Evolutionary conservation across 2,113 vertebrate species (phyloP), one percentile per base, ranked within the genome.

Genomic region (Synodontis membranacea): DNA sequence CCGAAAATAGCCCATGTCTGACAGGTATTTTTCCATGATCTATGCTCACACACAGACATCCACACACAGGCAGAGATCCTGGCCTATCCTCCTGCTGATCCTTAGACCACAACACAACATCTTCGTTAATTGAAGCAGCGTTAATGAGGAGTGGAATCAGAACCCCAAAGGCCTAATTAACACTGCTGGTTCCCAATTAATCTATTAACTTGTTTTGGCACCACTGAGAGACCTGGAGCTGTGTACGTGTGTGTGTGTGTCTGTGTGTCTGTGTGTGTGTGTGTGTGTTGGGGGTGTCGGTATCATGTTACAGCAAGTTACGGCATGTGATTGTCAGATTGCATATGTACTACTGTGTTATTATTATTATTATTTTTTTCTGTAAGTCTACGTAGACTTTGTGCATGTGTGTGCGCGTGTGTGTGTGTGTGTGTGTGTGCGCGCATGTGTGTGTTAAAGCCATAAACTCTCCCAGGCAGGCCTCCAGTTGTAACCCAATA

Each of bases 111-210:
- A 95, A 93, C 93, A 92, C 92, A 92, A 95, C 93, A 95, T 94
- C 95, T 92, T 90, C 92, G 93, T 92, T 96, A 95, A 94, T 96
- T 95, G 91, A 95, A 93, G 93, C 94, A 93, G 90, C 91, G 94
- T 96, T 96, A 95, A 95, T 95, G 93, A 95, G 95, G 95, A 95
- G 95, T 96, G 95, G 95, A 97, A 96, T 97, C 95, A 95, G 96
- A 93, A 92, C 97, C 97, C 96, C 97, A 95, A 94, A 97, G 96
- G 97, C 96, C 95, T 97, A 96, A 98, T 99, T 99, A 99, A 97
- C 96, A 97, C 96, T 94, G 95, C 94, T 96, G 97, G 96, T 92
- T 97, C 91, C 96, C 97, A 98, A 98, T 99, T 98, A 98, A 97
- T 97, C 96, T 95, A 96, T 96, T 96, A 95, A 97, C 95, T 96